Conservation (phyloP, 2,797 vertebrate genomes). For the Acanthurus leucopareius region DNA sequence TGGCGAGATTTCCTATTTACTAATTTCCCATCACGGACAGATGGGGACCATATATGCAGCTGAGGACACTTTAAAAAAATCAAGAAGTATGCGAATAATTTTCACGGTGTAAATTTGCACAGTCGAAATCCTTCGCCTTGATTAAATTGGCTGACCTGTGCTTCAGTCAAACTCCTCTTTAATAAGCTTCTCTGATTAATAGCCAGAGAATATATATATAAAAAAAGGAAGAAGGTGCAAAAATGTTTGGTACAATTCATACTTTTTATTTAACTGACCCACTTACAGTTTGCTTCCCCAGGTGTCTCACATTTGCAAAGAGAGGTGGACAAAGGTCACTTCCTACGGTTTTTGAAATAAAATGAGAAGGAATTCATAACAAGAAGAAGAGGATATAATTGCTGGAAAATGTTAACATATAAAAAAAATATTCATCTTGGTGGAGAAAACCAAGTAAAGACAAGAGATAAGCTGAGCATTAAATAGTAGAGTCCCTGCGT, state of each 20-base stretch:
- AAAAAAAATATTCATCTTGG: not conserved
- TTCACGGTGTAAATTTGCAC: not conserved
- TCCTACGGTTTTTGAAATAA: constrained; percentile 23
- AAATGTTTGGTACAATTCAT: constrained; percentile 12
- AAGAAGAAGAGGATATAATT: constrained; percentile 5
- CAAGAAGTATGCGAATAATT: constrained; percentile 9
- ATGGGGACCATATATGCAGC: not conserved
- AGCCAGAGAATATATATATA: constrained; percentile 5
- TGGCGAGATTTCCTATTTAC: constrained; percentile 14
- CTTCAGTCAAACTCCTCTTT: constrained; percentile 25
- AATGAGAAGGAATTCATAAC: constrained; percentile 16
- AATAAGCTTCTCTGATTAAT: constrained; percentile 37
- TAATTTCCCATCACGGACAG: not conserved
- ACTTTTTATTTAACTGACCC: constrained; percentile 22
- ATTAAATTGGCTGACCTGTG: constrained; percentile 11
- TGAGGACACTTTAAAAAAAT: not conserved
- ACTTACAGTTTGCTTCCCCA: constrained; percentile 29
- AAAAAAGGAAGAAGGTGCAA: not conserved
- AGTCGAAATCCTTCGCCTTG: constrained; percentile 32
- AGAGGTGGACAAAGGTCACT: constrained; percentile 30
- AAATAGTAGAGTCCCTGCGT: not conserved
- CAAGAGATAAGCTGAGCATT: not conserved
- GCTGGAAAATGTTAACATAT: constrained; percentile 4
- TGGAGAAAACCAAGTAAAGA: not conserved
- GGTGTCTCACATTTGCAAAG: constrained; percentile 9